Evolutionary conservation across 2,888 invertebrate species (phyloP).

Genomic region (Brachypalpus laphriformis): DNA sequence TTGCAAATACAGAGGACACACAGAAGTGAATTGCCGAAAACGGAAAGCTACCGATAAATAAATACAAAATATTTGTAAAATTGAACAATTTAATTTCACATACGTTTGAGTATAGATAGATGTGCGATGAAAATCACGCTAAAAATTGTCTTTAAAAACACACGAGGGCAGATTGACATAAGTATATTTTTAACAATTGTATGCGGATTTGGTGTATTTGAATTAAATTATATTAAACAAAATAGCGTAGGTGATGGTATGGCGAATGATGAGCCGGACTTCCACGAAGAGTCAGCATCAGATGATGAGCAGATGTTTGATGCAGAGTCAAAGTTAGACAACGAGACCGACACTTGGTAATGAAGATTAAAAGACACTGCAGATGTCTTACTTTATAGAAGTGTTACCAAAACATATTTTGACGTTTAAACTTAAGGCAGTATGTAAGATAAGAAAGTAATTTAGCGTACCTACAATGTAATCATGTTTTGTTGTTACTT

Average conservation of each 20-base stretch:
- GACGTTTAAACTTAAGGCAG: too few relatives aligned
- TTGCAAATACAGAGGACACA: conserved; percentile 80
- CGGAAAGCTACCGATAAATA: background rate
- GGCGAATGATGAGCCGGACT: background rate
- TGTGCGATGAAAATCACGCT: conserved; percentile 19
- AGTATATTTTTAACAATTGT: conserved; percentile 15
- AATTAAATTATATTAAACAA: conserved; percentile 12
- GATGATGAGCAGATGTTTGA: conserved; percentile 10
- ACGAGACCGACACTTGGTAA: background rate
- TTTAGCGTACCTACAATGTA: too few relatives aligned
- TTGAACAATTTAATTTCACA: too few relatives aligned
- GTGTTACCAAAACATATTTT: too few relatives aligned
- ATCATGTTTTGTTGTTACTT: too few relatives aligned
- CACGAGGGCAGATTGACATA: background rate
- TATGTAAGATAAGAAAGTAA: background rate
- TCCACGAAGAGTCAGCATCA: background rate
- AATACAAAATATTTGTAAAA: too few relatives aligned
- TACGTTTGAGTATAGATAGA: background rate
- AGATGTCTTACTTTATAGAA: background rate
- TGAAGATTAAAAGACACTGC: background rate
- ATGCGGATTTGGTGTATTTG: conserved; percentile 11
- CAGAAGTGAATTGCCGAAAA: conserved; percentile 78
- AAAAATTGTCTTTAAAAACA: conserved; percentile 11
- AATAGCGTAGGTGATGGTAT: background rate
- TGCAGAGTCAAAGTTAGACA: background rate